Conservation (phyloP, 2,888 invertebrate genomes). For the Nasonia oneida region DNA sequence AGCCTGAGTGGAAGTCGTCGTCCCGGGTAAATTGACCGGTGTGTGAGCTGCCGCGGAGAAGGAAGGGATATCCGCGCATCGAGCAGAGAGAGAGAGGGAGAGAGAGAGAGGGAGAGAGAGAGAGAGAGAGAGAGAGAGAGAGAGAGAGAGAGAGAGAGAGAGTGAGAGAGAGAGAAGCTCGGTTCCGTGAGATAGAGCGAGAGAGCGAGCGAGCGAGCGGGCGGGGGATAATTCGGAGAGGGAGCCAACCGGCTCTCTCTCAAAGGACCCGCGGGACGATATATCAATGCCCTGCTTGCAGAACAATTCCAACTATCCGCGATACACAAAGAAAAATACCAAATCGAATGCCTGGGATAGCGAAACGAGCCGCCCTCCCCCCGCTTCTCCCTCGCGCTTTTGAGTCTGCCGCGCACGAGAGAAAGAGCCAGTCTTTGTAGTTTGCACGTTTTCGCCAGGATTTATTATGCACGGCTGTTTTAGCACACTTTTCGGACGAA, state of each 20-base stretch:
- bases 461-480: constrained; percentile 62
- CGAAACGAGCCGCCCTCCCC: constrained; percentile 67
- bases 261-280: constrained; percentile 79
- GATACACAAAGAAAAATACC: constrained; percentile 80
- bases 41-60: constrained; percentile 61
- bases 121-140: too few species aligned
- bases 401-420: neutral
- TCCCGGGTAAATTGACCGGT: constrained; percentile 77
- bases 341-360: constrained; percentile 79
- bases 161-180: neutral
- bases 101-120: too few species aligned
- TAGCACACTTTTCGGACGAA: constrained; percentile 59
- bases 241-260: constrained; percentile 71
- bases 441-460: constrained; percentile 54
- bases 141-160: too few species aligned
- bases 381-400: constrained; percentile 50
- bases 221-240: constrained; percentile 78
- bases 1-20: constrained; percentile 68
- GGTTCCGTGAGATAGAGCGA: constrained; percentile 62
- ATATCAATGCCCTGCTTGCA: constrained; percentile 79
- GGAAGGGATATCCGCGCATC: neutral
- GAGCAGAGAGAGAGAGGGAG: too few species aligned
- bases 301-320: constrained; percentile 79
- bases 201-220: constrained; percentile 53
- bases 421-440: constrained; percentile 34